Percentiles rank a stretch among this genome's conserved stretches.
Evolutionary conservation across 2,888 invertebrate genomes (phyloP).

Genomic region (Stenodema calcarata): DNA sequence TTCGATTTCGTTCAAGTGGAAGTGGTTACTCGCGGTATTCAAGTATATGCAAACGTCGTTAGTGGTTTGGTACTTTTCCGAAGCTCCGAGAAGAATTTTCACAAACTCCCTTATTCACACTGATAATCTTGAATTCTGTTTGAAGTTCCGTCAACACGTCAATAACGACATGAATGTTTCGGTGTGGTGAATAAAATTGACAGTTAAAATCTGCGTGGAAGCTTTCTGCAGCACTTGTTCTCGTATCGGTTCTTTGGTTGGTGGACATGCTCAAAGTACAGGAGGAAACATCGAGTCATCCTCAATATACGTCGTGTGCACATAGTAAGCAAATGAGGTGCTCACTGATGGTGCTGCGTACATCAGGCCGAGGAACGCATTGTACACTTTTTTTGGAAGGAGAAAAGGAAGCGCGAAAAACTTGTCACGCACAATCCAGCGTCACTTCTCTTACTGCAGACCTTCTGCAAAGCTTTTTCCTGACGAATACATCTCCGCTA

Average conservation of each 20-base stretch:
- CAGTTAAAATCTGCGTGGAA: not conserved
- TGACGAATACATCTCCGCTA: not conserved
- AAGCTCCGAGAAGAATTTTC: slow-evolving; percentile 36
- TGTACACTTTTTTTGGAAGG: not conserved
- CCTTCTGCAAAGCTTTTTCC: not conserved
- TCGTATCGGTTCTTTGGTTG: not conserved
- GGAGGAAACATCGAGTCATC: not conserved
- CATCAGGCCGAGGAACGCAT: not conserved
- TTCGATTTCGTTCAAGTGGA: no score
- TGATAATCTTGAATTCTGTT: slow-evolving; percentile 28
- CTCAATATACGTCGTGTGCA: not conserved
- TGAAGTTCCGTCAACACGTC: slow-evolving; percentile 17
- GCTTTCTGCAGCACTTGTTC: not conserved
- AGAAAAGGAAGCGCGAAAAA: not conserved
- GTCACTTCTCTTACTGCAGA: not conserved
- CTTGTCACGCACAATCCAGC: not conserved
- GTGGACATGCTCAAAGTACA: no score
- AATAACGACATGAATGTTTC: not conserved
- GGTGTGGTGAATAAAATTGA: not conserved
- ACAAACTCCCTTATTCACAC: not conserved
- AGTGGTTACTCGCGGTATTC: not conserved
- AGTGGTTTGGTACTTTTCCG: slow-evolving; percentile 6
- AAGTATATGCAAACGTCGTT: not conserved
- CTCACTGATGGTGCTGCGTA: not conserved
- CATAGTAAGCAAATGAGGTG: not conserved